Conservation (phyloP, 2,888 invertebrate genomes). For the Strigamia crassipes region DNA sequence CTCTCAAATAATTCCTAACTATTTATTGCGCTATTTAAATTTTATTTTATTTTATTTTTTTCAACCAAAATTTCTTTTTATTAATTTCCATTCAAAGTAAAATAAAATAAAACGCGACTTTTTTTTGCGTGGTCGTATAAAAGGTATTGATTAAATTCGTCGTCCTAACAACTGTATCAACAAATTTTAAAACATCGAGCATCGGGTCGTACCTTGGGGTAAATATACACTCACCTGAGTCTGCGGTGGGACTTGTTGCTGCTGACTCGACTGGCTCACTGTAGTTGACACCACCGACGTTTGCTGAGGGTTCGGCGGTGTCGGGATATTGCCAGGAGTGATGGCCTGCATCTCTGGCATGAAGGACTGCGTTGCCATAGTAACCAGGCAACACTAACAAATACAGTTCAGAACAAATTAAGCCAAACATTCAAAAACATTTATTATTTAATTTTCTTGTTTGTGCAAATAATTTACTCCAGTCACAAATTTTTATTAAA, state of each 20-base stretch:
- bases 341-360: slow-evolving; percentile 60
- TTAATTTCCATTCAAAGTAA: not conserved
- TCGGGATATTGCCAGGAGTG: slow-evolving; percentile 55
- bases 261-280: slow-evolving; percentile 58
- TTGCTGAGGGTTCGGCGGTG: slow-evolving; percentile 51
- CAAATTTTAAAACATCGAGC: not conserved
- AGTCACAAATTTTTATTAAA: not conserved
- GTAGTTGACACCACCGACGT: slow-evolving; percentile 53
- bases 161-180: slow-evolving; percentile 42
- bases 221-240: slow-evolving; percentile 41
- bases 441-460: not conserved
- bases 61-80: too few relatives aligned
- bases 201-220: not conserved
- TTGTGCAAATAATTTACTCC: not conserved
- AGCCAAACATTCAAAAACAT: slow-evolving; percentile 1
- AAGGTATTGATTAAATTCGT: not conserved
- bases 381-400: slow-evolving; percentile 50
- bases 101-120: not conserved
- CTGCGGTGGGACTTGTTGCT: slow-evolving; percentile 55
- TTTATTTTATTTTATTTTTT: too few relatives aligned
- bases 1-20: too few relatives aligned
- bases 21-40: too few relatives aligned
- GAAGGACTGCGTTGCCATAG: slow-evolving; percentile 60
- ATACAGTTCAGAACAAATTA: slow-evolving; percentile 2
- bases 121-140: not conserved